Evolutionary conservation across 2,113 vertebrate genomes (phyloP), one percentile per base, ranked within the genome.

Genomic region (Campylomormyrus tamandua): DNA sequence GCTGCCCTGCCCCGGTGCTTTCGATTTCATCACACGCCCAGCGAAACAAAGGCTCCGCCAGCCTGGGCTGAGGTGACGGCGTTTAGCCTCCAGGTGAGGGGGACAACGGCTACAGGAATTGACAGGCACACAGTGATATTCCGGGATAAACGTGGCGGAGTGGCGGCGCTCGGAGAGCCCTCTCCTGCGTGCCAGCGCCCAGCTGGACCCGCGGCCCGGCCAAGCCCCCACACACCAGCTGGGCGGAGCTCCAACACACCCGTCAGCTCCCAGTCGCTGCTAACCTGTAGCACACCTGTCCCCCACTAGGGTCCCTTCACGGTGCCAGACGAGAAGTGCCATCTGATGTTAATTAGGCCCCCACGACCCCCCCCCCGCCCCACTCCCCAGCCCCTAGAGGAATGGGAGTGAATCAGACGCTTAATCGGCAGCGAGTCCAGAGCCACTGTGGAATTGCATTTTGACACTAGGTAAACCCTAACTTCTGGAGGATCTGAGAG

Each of bases 1-100:
- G 92, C 92, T 92, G 93, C 92, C 91, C 50, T 77, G 74, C 80
- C 27, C 83, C 35, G 89, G 90, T 88, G 91, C 91, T 52, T 50
- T 92, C 90, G 88, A 89, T 95, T 95, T 95, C 94, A 92, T 94
- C 95, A 95, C 90, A 90, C 92, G 13, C 83, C 83, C 52, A 15
- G 62, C 89, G 42, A 62, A 83, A 90, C 49, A 66, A 53, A 83
- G 45, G 48, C 24, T 52, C 9, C 42, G 42, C 19, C 13, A 35
- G 24, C 58, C 46, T 8, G 66, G 21, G 21, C 45, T 62, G 83
- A 89, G 39, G 42, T 49, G 35, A n/a, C 49, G 49, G 46, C 10
- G 13, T 85, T 9, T 89, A 50, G 5, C 53, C 52, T 35, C 83
- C 7, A 3, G 48, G 74, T 39, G 83, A 35, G 49, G 46, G 56